Evolutionary conservation across 1,140 invertebrate genomes (phyloP).

Genomic region (Sinella curviseta): DNA sequence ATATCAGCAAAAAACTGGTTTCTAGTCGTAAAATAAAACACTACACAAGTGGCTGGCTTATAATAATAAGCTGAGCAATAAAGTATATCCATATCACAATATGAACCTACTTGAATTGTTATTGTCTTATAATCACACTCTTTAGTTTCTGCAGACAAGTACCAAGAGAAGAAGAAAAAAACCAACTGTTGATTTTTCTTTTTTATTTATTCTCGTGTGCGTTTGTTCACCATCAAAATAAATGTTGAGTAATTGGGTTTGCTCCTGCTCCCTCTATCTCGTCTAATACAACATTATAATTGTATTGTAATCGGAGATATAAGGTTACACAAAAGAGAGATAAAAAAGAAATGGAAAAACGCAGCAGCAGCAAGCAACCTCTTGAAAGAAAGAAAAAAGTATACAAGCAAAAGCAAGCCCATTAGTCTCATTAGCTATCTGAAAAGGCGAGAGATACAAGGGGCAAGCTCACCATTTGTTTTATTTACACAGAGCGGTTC

Average conservation of each 20-base stretch:
- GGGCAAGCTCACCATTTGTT: constrained; percentile 26
- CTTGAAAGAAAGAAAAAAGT: neutral
- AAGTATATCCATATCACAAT: neutral
- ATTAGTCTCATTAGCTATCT: constrained; percentile 26
- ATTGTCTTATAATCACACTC: neutral
- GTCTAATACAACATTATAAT: constrained; percentile 13
- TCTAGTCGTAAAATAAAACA: constrained; percentile 12
- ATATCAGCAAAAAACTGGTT: constrained; percentile 27
- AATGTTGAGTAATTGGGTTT: constrained; percentile 26
- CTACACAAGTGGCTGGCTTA: neutral
- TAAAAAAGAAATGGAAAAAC: neutral
- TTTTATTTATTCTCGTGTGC: neutral
- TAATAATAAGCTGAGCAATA: neutral
- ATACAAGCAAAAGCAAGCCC: constrained; percentile 1
- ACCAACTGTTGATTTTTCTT: constrained; percentile 1
- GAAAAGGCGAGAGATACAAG: constrained; percentile 20
- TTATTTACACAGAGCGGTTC: constrained; percentile 21
- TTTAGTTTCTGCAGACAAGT: neutral
- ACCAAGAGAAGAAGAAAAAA: neutral
- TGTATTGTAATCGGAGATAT: constrained; percentile 17
- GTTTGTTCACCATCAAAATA: constrained; percentile 21
- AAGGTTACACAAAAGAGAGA: neutral
- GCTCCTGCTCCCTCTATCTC: neutral
- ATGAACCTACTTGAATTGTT: neutral
- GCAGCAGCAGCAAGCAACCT: neutral